Percentiles rank a stretch among this genome's conserved stretches.
These are phyloP conservation scores for Drosophila subsilvestris DNA, from an alignment of 2,888 invertebrate genomes.

Conservation along the genomic window DNA sequence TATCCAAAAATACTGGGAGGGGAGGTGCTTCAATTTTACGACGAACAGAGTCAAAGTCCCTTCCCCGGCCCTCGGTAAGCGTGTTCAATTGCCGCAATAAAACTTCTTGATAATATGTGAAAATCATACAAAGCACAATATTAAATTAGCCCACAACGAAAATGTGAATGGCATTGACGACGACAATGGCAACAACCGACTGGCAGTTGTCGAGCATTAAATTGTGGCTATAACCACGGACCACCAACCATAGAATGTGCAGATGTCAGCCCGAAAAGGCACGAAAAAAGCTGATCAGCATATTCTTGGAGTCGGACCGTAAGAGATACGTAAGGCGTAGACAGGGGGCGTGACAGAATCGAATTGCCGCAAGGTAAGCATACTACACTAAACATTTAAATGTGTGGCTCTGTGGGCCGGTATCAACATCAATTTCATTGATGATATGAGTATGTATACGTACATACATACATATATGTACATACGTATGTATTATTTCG, in stretches of 20 bases:
- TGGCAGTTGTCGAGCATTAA: constrained; percentile 34
- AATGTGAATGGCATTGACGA: constrained; percentile 38
- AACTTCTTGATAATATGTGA: constrained; percentile 79
- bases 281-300: constrained; percentile 34
- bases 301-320: constrained; percentile 10
- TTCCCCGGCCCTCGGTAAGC: constrained; percentile 53
- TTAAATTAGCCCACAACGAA: constrained; percentile 72
- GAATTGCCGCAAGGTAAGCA: constrained; percentile 39
- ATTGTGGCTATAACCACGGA: constrained; percentile 28
- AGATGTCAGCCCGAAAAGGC: constrained; percentile 60
- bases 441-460: not conserved
- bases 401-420: constrained; percentile 2
- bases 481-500: not conserved
- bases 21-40: constrained; percentile 70
- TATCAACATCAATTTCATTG: constrained; percentile 17
- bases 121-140: constrained; percentile 80
- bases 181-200: constrained; percentile 19
- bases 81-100: constrained; percentile 79
- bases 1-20: constrained; percentile 67
- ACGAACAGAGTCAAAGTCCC: constrained; percentile 40
- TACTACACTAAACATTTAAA: constrained; percentile 21
- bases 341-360: constrained; percentile 12
- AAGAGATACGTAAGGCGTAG: not conserved
- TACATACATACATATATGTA: no score
- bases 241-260: constrained; percentile 39